These are phyloP conservation scores for Ophthalmolycus amberensis DNA, from an alignment of 2,113 vertebrate species.

Conservation along the genomic window DNA sequence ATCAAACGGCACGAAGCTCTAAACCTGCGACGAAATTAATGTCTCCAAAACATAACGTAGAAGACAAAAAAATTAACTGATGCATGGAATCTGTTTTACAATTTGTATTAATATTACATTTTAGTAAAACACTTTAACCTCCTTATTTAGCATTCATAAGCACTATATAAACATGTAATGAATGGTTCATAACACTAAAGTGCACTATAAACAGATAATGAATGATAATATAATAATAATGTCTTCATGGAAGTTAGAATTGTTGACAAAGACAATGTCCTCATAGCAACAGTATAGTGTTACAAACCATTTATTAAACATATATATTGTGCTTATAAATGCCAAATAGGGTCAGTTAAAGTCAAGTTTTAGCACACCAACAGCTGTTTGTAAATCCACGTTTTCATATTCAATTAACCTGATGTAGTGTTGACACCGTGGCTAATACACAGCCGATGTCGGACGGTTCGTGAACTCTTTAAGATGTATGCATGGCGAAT, in stretches of 20 bases:
- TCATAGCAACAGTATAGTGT: background rate
- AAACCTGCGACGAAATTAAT: background rate
- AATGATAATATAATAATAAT: background rate
- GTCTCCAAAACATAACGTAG: background rate
- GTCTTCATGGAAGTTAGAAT: background rate
- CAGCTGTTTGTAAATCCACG: background rate
- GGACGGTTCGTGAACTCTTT: background rate
- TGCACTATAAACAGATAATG: background rate
- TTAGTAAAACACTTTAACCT: background rate
- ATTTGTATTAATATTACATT: background rate
- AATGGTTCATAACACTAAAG: background rate
- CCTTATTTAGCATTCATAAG: background rate
- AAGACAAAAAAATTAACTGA: background rate
- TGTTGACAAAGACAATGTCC: background rate
- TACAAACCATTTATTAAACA: background rate
- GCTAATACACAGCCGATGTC: background rate
- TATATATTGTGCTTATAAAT: background rate
- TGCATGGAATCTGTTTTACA: background rate
- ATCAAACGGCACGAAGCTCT: background rate
- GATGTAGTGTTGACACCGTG: background rate
- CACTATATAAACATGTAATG: background rate
- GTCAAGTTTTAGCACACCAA: background rate
- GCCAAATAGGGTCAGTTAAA: background rate
- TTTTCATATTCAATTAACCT: background rate
- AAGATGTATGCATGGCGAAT: background rate